These are phyloP conservation scores for Etheostoma spectabile DNA, from an alignment of 2,113 vertebrate species.

Conservation along the genomic window DNA sequence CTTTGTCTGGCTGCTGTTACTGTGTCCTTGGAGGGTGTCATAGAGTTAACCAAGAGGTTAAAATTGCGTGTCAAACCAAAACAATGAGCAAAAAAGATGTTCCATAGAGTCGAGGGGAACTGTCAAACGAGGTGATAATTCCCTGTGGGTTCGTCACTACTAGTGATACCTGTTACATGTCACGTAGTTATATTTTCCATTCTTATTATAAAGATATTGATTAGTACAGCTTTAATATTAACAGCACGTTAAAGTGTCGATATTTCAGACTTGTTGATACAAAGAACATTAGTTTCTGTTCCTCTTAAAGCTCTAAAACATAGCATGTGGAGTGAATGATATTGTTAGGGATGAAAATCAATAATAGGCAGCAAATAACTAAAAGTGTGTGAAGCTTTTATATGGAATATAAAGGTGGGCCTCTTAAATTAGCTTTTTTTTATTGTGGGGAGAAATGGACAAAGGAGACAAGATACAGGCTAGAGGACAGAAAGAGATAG, in stretches of 20 bases:
- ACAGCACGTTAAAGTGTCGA: too few relatives aligned
- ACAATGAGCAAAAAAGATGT: not conserved
- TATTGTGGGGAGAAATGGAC: not conserved
- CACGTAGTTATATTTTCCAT: not conserved
- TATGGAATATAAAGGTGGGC: too few relatives aligned
- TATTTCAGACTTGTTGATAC: not conserved
- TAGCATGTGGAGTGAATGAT: not conserved
- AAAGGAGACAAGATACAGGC: not conserved
- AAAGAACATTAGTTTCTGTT: not conserved
- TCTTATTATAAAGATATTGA: not conserved
- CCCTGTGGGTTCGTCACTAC: not conserved
- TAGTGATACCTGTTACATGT: too few relatives aligned
- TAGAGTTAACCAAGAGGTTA: not conserved
- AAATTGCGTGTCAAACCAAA: not conserved
- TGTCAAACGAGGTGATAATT: not conserved
- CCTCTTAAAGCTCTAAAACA: not conserved
- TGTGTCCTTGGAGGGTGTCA: not conserved
- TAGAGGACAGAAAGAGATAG: not conserved
- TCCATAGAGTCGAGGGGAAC: not conserved
- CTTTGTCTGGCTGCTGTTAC: too few relatives aligned
- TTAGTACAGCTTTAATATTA: not conserved
- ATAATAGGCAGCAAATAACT: not conserved
- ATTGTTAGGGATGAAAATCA: not conserved
- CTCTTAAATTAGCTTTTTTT: not conserved
- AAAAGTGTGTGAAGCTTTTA: not conserved